Evolutionary conservation across 2,888 invertebrate species (phyloP).

Genomic region (Brenthis ino): DNA sequence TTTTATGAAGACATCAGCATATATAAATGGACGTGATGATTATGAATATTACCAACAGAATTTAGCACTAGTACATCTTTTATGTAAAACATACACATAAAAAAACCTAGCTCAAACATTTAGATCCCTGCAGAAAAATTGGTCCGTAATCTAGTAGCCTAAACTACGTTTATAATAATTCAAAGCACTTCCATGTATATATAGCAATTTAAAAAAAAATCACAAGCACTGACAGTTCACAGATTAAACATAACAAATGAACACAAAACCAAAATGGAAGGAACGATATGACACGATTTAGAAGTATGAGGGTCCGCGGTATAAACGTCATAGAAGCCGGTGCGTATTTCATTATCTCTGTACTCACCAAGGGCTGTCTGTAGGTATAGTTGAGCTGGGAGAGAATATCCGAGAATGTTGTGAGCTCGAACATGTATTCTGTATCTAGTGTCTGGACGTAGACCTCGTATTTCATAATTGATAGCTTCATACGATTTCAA

Average conservation of each 20-base stretch:
- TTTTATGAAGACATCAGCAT: slow-evolving; percentile 1
- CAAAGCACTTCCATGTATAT: background rate
- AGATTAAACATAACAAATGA: slow-evolving; percentile 58
- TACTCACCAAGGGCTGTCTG: slow-evolving; percentile 95
- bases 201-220: slow-evolving; percentile 8
- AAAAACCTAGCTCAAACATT: too few relatives aligned
- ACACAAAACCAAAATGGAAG: slow-evolving; percentile 60
- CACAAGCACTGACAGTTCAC: slow-evolving; percentile 47
- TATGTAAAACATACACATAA: too few relatives aligned
- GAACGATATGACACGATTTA: slow-evolving; percentile 56
- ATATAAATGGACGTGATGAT: slow-evolving; percentile 4
- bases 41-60: background rate
- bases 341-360: slow-evolving; percentile 75
- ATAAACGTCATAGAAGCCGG: slow-evolving; percentile 79
- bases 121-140: too few relatives aligned
- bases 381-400: slow-evolving; percentile 89
- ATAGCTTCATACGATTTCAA: slow-evolving; percentile 84
- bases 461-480: slow-evolving; percentile 85
- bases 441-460: slow-evolving; percentile 91
- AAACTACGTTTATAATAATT: background rate
- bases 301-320: slow-evolving; percentile 65
- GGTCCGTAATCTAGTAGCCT: too few relatives aligned
- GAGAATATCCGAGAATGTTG: slow-evolving; percentile 92
- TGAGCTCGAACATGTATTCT: slow-evolving; percentile 92
- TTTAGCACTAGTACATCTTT: too few relatives aligned